Base-by-base conservation (phyloP, 2,113 vertebrate species). In the Carassius auratus region DNA sequence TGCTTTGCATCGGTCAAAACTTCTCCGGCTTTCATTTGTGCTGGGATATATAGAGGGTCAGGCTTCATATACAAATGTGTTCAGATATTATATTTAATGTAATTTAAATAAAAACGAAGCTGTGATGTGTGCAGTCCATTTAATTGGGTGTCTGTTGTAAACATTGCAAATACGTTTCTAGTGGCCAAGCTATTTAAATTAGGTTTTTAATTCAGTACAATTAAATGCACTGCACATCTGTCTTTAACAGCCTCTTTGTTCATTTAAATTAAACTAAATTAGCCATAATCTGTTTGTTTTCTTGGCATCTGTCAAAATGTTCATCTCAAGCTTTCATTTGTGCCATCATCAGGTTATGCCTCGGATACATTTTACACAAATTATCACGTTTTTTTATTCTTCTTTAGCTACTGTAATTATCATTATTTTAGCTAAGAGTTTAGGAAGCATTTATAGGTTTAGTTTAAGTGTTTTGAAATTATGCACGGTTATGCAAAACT, bases 321-420 rank as follows among this genome's bases (percentile, higher is more conserved):
- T 33, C 8, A 10, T 38, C 3, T 78, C 7, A 45, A 2, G 76
- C 76, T 6, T 69, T 86, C 76, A 78, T 81, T 81, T 76, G 84
- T 86, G 86, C 62, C 82, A 81, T 73, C 81, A 57, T 75, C 57
- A 76, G 69, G 33, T 26, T 2, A 87, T 38, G 79, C 75, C 84
- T 87, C 52, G 52, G 71, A 33, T 78, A 9, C 23, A 42, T 82
- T 71, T 61, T 66, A 17, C 71, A 74, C 64, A 26, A 42, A 21
- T 88, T 1, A 84, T 79, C 26, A 61, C 17, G 4, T 8, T 61
- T 76, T 15, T 13, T 2, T 5, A 77, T 33, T 66, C 9, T n/a
- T 45, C 23, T 87, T 85, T 69, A 66, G 55, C 77, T 50, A 45
- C 33, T 76, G 62, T 81, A 81, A 66, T 66, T 81, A 10, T 81